These are phyloP conservation scores for Criorhina ranunculi DNA, from an alignment of 2,888 invertebrate species.

Conservation along the genomic window DNA sequence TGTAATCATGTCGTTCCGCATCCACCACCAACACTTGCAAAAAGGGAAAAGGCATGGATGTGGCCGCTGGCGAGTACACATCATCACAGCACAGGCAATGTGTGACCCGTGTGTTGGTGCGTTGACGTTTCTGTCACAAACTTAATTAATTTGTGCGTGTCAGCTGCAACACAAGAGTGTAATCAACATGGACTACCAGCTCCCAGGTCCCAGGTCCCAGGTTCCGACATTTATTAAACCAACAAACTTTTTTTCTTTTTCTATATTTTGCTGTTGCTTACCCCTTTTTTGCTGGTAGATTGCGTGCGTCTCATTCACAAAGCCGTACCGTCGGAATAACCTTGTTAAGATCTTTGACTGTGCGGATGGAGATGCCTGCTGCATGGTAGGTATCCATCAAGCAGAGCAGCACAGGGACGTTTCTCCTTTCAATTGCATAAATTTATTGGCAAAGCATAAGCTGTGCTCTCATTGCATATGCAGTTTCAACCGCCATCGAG, in stretches of 20 bases:
- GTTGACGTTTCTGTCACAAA: constrained; percentile 68
- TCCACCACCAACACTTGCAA: constrained; percentile 6
- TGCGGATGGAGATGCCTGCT: constrained; percentile 54
- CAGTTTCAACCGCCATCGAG: constrained; percentile 47
- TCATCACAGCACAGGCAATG: constrained; percentile 35
- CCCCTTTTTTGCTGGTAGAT: constrained; percentile 17
- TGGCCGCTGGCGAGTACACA: constrained; percentile 50
- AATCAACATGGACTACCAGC: constrained; percentile 49
- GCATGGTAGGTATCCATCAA: constrained; percentile 67
- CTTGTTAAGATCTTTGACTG: constrained; percentile 64
- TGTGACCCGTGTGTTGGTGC: constrained; percentile 47
- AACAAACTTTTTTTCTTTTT: constrained; percentile 39
- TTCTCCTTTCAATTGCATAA: constrained; percentile 58
- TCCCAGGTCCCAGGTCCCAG: constrained; percentile 23
- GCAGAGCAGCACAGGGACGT: constrained; percentile 26
- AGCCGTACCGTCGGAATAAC: constrained; percentile 50
- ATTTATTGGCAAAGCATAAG: constrained; percentile 57
- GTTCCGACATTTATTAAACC: constrained; percentile 42
- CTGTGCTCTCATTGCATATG: constrained; percentile 71
- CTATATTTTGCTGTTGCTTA: not conserved
- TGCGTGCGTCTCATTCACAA: constrained; percentile 58
- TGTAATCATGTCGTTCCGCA: constrained; percentile 31
- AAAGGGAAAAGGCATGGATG: constrained; percentile 21
- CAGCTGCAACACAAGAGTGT: constrained; percentile 65
- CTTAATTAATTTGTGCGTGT: constrained; percentile 70